Evolutionary conservation across 2,797 vertebrate species (phyloP).

Genomic region (Pachyuromys duprasi): DNA sequence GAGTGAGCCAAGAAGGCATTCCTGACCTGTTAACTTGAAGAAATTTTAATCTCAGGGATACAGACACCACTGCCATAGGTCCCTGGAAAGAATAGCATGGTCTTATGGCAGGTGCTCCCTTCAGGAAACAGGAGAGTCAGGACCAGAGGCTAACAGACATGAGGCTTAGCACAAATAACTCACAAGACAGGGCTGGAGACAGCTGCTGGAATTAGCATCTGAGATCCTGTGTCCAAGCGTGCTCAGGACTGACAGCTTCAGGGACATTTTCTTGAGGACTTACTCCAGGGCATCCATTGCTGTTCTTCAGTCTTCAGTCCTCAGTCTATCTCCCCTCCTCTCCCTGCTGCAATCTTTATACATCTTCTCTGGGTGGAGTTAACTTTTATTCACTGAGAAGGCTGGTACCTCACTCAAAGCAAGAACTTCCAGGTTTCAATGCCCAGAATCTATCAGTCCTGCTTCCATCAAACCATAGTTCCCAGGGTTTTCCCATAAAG

Average conservation of each 20-base stretch:
- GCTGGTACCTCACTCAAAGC: not conserved
- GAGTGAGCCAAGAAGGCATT: not conserved
- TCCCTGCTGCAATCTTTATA: not conserved
- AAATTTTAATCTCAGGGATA: constrained; percentile 47
- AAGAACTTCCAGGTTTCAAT: not conserved
- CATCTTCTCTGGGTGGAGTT: not conserved
- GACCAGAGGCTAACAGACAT: not conserved
- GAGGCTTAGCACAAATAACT: not conserved
- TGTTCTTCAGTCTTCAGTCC: not conserved
- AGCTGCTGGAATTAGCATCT: not conserved
- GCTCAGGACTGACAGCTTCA: not conserved
- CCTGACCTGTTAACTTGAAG: not conserved
- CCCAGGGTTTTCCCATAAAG: not conserved
- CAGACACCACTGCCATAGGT: fast-evolving
- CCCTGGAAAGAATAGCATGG: constrained; percentile 24
- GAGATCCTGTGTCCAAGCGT: not conserved
- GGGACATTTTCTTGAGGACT: not conserved
- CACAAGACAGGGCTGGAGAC: not conserved
- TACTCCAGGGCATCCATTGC: not conserved
- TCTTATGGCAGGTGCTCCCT: not conserved
- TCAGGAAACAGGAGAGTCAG: not conserved
- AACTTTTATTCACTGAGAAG: not conserved
- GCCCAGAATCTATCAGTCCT: not conserved
- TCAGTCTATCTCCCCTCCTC: not conserved
- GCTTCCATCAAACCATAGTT: not conserved